Evolutionary conservation across 2,113 vertebrate genomes (phyloP).

Genomic region (Poeciliopsis retropinna): DNA sequence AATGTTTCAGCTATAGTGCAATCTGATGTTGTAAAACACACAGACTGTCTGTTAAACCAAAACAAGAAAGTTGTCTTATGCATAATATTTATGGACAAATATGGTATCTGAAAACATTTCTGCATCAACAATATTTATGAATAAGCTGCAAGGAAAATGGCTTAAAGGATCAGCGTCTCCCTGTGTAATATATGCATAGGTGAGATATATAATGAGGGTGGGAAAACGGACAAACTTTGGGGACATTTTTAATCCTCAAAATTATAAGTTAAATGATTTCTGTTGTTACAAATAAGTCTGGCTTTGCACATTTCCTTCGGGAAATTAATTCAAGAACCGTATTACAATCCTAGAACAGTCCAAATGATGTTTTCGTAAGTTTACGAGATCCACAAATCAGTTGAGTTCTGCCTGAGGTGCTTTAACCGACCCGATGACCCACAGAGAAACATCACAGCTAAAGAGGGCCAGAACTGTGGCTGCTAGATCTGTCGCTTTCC

Average conservation of each 20-base stretch:
- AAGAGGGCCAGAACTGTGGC: conserved; percentile 10
- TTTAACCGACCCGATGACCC: conserved; percentile 25
- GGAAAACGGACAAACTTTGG: background rate
- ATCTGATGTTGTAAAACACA: no score
- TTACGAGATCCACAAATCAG: background rate
- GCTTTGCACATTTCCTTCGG: background rate
- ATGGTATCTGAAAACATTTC: no score
- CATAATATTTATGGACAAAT: no score
- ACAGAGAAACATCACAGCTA: conserved; percentile 6
- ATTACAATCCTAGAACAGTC: background rate
- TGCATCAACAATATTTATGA: background rate
- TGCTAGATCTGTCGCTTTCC: background rate
- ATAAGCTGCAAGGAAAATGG: background rate
- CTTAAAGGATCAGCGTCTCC: background rate
- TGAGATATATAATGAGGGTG: background rate
- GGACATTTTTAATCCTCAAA: background rate
- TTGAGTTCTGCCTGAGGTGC: conserved; percentile 13
- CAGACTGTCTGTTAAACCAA: no score
- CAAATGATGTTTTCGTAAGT: background rate
- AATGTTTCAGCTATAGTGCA: no score
- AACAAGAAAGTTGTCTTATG: no score
- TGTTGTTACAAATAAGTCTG: background rate
- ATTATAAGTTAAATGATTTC: no score
- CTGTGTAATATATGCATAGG: background rate
- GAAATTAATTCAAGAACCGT: background rate